Evolutionary conservation across 2,113 vertebrate species (phyloP), one percentile per base, ranked within the genome.

Genomic region (Phasianus colchicus): DNA sequence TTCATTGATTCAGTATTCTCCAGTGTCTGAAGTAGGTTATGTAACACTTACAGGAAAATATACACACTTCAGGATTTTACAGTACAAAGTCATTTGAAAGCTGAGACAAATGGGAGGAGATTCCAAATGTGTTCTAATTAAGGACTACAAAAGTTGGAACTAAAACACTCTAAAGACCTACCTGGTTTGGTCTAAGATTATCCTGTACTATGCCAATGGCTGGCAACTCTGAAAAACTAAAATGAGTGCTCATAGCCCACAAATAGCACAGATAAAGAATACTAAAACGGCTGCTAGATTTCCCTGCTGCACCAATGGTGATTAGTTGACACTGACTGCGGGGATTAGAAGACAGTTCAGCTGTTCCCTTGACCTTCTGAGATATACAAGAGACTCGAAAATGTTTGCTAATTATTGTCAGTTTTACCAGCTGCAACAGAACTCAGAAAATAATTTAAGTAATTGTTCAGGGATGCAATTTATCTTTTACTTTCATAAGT

Each of bases 71-170:
- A 43, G 47, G 22, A 2, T 76, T 79, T 63, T 21, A 34, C 2
- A 42, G 40, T 25, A 55, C 15, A 22, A 60, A 21, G 11, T n/a
- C 13, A 60, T 63, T 48, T 64, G 29, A 66, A 65, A 79, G 50
- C 5, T 6, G 36, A 61, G 25, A 58, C 30, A 47, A 75, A 48
- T 0, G 1, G 2, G 14, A 1, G 9, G 6, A 6, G 1, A 89
- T 42, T 55, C 38, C 57, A 74, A 58, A 76, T 12, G 10, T 34
- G 13, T 16, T 72, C 38, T 58, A 58, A 79, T 30, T 24, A 66
- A 48, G 58, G 47, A 65, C 47, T 75, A 47, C 45, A 45, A 11
- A 42, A 65, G 5, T 27, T 25, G 34, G 16, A 55, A 61, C 5
- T 57, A 42, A 83, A 79, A n/a, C 10, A 22, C 40, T 45, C 82